Conservation (phyloP, 2,113 vertebrate species). For the Telmatochromis brachygnathus region DNA sequence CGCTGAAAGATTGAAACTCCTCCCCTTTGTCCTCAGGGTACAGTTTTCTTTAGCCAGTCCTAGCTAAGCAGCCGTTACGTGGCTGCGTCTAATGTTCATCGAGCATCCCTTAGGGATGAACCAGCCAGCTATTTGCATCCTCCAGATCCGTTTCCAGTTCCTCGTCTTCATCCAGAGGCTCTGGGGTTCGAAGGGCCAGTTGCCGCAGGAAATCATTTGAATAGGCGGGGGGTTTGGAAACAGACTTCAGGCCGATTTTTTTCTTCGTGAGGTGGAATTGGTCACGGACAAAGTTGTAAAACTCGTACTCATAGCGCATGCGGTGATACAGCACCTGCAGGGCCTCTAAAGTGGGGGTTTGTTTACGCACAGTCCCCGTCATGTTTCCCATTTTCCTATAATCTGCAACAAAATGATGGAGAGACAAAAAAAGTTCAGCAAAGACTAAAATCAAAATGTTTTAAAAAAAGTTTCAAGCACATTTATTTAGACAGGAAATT, state of each 20-base stretch:
- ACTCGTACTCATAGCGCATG: slow-evolving; percentile 94
- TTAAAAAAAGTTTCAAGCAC: not conserved
- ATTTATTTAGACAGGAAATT: not conserved
- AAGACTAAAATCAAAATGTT: not conserved
- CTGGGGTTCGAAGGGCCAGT: slow-evolving; percentile 82
- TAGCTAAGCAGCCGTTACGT: not conserved
- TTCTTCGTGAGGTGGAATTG: slow-evolving; percentile 94
- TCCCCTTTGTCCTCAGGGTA: slow-evolving; percentile 12
- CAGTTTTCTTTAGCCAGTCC: not conserved
- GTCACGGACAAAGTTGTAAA: slow-evolving; percentile 94
- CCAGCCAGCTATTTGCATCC: slow-evolving; percentile 73
- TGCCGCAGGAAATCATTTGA: slow-evolving; percentile 75
- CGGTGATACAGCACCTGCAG: slow-evolving; percentile 92
- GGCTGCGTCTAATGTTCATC: not conserved
- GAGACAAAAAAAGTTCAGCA: not conserved
- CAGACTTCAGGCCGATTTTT: slow-evolving; percentile 91
- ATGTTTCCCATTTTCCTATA: slow-evolving; percentile 94
- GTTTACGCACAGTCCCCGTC: slow-evolving; percentile 94
- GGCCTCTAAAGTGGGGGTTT: slow-evolving; percentile 87
- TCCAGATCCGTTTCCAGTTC: slow-evolving; percentile 80
- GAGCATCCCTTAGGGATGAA: slow-evolving; percentile 54
- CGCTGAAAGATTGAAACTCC: not conserved
- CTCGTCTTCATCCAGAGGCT: slow-evolving; percentile 85
- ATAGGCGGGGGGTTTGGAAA: slow-evolving; percentile 52
- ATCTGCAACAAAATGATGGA: slow-evolving; percentile 61